Base-by-base conservation (phyloP, 2,113 vertebrate genomes). In the Oreochromis tanganicae region DNA sequence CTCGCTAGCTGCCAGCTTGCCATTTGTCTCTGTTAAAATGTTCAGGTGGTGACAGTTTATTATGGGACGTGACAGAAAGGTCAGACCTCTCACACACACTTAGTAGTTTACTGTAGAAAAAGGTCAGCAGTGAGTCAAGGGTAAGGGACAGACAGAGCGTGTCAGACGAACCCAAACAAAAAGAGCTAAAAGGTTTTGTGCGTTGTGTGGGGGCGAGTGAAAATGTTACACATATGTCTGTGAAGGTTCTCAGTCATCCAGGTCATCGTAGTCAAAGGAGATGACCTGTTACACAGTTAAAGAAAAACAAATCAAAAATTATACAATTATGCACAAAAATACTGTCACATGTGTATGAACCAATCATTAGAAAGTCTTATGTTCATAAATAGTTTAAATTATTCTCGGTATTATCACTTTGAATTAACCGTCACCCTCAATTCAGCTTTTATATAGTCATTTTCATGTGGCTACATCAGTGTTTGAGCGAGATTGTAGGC, bases 61-160 rank as follows among this genome's bases (percentile, higher is more conserved):
- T 89, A 89, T 63, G 48, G 61, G 50, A 83, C 34, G 52, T 9
- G 82, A 79, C 16, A 21, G 24, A 89, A 92, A 95, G 92, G 87
- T 92, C 85, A 86, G 13, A 84, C 34, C 59, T 83, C 81, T 90
- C 90, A 91, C 68, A 87, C 89, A 73, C 32, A 82, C 73, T 81
- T 78, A 81, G 54, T 63, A 55, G 55, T 38, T 85, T 54, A 27
- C 43, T 46, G 48, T 73, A 61, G 83, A 92, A 68, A 66, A 92
- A 90, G 83, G 90, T 92, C 75, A 87, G 8, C 14, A 19, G 21
- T 50, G 56, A 11, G 57, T 71, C 59, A 9, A 24, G 46, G 66
- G 41, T n/a, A 43, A 84, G 7, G 54, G 14, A 50, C 36, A 71
- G 63, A 11, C n/a, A 59, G 9, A 80, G 71, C 27, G 1, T 78